Evolutionary conservation across 2,113 vertebrate species (phyloP), one percentile per base, ranked within the genome.

Genomic region (Trematocara marginatum): DNA sequence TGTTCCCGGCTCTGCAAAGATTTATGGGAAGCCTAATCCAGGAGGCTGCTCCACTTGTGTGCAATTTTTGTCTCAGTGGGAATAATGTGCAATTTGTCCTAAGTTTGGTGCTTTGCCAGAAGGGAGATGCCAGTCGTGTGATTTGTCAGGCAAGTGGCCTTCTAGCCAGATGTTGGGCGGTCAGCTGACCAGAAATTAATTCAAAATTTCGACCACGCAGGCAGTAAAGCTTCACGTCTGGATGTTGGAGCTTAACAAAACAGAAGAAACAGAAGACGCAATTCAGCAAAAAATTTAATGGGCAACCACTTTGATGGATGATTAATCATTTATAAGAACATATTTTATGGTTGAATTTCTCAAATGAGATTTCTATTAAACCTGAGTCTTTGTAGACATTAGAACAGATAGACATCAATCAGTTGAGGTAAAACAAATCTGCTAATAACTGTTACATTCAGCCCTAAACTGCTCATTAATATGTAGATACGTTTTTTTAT

Each of bases 11-110:
- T 16, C 80, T 23, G 52, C 64, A 49, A 12, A 83, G 92, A 92
- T 95, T 93, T 93, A 94, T 92, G 83, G 83, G 47, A 85, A 20
- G 84, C 9, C 51, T 84, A 16, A 86, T 52, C 80, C 74, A 31
- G 56, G 20, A 61, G 81, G 45, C 59, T 6, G 80, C 61, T 80
- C 10, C 52, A 2, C 40, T 84, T 82, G 66, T 5, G n/a, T 86
- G 84, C 66, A 47, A 71, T 93, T 89, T 87, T 78, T 82, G 82
- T 92, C 88, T 85, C 83, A 45, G 61, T 92, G 86, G 84, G 89
- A 92, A 89, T 82, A 79, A 57, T 38, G 47, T 51, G 42, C 38
- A 51, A 20, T 76, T 76, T 66, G 53, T 80, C 56, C 54, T 4
- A 10, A 54, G 61, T 80, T 66, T 35, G 74, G 23, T 15, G 57